phyloP scores from a whole-genome alignment of 2,888 invertebrate species.

The Luperina nickerlii region DNA sequence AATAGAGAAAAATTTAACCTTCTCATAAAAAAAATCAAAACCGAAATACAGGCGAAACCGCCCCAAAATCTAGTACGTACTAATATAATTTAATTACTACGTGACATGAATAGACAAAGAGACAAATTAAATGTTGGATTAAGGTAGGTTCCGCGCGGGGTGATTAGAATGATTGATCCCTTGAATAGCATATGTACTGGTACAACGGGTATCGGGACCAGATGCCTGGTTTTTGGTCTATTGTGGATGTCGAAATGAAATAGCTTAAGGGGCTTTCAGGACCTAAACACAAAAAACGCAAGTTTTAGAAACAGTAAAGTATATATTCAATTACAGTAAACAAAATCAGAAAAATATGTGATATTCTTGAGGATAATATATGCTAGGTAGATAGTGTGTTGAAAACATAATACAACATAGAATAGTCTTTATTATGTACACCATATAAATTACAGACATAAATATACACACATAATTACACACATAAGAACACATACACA shows the following conservation, averaged over 20 bases:
- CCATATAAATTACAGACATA: no score
- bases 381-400: no score
- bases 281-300: no score
- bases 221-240: conserved; percentile 12
- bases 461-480: no score
- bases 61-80: conserved; percentile 33
- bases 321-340: no score
- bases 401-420: no score
- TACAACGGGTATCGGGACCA: conserved; percentile 16
- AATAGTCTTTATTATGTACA: no score
- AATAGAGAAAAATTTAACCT: neutral
- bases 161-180: conserved; percentile 79
- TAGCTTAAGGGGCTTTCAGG: neutral
- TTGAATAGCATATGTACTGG: conserved; percentile 43
- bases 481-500: no score
- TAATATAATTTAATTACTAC: conserved; percentile 58
- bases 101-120: conserved; percentile 60
- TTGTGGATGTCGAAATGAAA: conserved; percentile 1
- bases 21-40: neutral
- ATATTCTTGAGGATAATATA: no score
- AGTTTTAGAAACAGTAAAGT: no score
- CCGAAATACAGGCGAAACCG: conserved; percentile 23
- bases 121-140: conserved; percentile 67
- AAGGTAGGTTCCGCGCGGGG: conserved; percentile 78
- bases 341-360: no score